phyloP scores from a whole-genome alignment of 2,888 invertebrate species.

The Heteromyza rotundicornis region DNA sequence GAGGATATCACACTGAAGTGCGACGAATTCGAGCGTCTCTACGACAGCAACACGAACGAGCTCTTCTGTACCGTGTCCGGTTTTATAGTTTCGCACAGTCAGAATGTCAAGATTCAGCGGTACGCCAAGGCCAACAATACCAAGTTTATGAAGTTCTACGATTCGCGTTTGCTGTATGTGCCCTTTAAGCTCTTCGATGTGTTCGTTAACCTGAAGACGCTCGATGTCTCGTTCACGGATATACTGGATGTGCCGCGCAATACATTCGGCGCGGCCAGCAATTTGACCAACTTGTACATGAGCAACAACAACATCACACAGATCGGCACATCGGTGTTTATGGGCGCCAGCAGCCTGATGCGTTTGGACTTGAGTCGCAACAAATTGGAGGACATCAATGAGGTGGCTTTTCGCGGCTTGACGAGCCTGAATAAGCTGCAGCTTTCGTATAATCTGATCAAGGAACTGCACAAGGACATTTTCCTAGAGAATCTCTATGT shows the following conservation, averaged over 20 bases:
- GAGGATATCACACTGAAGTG: slow-evolving; percentile 58
- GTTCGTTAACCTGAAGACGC: slow-evolving; percentile 51
- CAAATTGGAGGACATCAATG: slow-evolving; percentile 46
- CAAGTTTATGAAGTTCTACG: slow-evolving; percentile 61
- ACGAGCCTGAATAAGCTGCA: slow-evolving; percentile 51
- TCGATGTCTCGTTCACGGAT: slow-evolving; percentile 57
- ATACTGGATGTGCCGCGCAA: slow-evolving; percentile 57
- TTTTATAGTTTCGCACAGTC: slow-evolving; percentile 58
- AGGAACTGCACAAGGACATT: slow-evolving; percentile 47
- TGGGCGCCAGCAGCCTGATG: slow-evolving; percentile 54
- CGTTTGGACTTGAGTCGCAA: slow-evolving; percentile 57
- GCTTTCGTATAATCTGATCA: slow-evolving; percentile 51
- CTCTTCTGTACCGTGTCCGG: slow-evolving; percentile 58
- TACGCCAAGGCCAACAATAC: slow-evolving; percentile 50
- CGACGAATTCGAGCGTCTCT: slow-evolving; percentile 59
- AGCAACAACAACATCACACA: slow-evolving; percentile 56
- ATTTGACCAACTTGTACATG: slow-evolving; percentile 52
- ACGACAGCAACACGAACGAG: slow-evolving; percentile 48
- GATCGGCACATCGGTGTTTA: slow-evolving; percentile 57
- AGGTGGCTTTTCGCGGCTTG: slow-evolving; percentile 55
- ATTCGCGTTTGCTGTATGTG: slow-evolving; percentile 56
- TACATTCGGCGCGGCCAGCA: slow-evolving; percentile 56
- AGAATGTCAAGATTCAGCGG: slow-evolving; percentile 53
- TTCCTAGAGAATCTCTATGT: slow-evolving; percentile 55
- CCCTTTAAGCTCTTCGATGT: slow-evolving; percentile 59